Percentiles rank a stretch among this genome's conserved stretches.
phyloP scores from a whole-genome alignment of 2,888 invertebrate species.

The Eurytoma californica region DNA sequence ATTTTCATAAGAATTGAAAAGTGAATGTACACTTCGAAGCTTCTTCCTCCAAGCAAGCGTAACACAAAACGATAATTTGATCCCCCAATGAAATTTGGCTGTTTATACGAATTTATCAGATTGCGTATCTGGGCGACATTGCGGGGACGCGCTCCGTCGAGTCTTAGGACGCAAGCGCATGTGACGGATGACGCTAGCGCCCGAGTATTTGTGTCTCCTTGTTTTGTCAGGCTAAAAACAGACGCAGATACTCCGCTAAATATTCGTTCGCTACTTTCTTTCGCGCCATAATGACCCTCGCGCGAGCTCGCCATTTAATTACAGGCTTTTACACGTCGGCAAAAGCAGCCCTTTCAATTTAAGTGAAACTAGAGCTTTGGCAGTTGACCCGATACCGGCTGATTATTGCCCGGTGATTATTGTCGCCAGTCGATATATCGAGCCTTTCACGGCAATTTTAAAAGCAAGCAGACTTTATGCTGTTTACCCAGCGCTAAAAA shows the following conservation, averaged over 20 bases:
- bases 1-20: no score
- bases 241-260: not conserved
- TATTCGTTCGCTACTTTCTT: not conserved
- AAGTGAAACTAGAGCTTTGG: not conserved
- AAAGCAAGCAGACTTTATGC: no score
- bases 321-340: not conserved
- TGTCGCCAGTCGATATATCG: not conserved
- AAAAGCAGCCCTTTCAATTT: not conserved
- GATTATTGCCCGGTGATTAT: not conserved
- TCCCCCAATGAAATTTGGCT: no score
- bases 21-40: no score
- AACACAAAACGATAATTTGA: no score
- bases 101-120: no score
- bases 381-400: not conserved
- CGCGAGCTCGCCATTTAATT: not conserved
- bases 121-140: no score
- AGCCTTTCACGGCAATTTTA: no score
- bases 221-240: slow-evolving; percentile 22
- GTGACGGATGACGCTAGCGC: slow-evolving; percentile 18
- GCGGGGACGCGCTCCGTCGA: no score
- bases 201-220: slow-evolving; percentile 2
- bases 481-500: no score
- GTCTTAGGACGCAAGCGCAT: slow-evolving; percentile 3
- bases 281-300: not conserved
- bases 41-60: no score